Evolutionary conservation across 2,797 vertebrate species (phyloP).

Genomic region (Sebastes diploproa): DNA sequence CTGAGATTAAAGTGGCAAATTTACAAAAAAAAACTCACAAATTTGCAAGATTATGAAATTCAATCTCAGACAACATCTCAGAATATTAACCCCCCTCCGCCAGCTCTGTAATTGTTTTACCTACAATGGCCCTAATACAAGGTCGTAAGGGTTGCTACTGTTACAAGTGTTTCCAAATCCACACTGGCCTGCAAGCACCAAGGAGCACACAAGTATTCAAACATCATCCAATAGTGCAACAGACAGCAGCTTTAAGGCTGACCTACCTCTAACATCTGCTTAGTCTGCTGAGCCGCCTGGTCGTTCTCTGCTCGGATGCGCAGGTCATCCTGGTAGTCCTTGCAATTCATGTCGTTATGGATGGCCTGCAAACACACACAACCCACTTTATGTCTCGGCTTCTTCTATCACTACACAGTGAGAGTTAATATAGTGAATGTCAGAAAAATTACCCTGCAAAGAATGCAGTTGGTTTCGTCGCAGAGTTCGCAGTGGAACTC

Average conservation of each 20-base stretch:
- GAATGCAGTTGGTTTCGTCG: slow-evolving; percentile 83
- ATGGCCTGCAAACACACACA: slow-evolving; percentile 81
- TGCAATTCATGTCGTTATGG: slow-evolving; percentile 88
- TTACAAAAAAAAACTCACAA: no score
- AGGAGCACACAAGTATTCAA: background rate
- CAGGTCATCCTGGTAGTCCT: slow-evolving; percentile 90
- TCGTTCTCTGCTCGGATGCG: slow-evolving; percentile 85
- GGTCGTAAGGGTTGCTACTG: no score
- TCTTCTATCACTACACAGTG: no score
- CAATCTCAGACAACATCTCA: no score
- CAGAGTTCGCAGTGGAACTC: slow-evolving; percentile 87
- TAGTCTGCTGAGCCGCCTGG: slow-evolving; percentile 83
- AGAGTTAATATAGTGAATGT: background rate
- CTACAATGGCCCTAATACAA: no score
- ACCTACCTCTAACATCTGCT: slow-evolving; percentile 84
- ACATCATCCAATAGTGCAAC: background rate
- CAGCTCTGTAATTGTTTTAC: no score
- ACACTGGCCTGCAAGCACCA: background rate
- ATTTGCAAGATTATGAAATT: no score
- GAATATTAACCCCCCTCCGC: no score
- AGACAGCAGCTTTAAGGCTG: background rate
- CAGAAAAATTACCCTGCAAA: slow-evolving; percentile 84
- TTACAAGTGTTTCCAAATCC: background rate
- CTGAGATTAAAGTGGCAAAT: no score
- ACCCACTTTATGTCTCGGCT: background rate